These are phyloP conservation scores for Aethina tumida DNA, from an alignment of 1,140 invertebrate species.

Conservation along the genomic window DNA sequence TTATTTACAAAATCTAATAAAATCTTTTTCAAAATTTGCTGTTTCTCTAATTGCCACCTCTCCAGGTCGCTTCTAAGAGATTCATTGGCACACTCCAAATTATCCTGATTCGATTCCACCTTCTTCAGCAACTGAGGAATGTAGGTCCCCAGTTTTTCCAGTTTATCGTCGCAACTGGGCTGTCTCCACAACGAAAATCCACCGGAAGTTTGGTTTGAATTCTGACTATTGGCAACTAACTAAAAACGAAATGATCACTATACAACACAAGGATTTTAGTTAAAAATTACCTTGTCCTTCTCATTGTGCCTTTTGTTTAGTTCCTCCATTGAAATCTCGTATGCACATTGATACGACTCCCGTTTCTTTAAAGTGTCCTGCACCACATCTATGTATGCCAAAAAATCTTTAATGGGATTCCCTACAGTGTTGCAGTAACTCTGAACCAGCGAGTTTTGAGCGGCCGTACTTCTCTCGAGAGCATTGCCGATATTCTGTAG, in stretches of 20 bases:
- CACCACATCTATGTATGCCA: constrained; percentile 57
- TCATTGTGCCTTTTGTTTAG: constrained; percentile 51
- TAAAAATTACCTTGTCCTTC: constrained; percentile 49
- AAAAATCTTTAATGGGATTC: constrained; percentile 56
- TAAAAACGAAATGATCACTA: constrained; percentile 6
- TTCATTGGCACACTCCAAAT: constrained; percentile 60
- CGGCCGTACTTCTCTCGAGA: constrained; percentile 39
- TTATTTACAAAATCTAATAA: constrained; percentile 54
- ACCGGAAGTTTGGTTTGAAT: constrained; percentile 11
- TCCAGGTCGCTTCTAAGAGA: constrained; percentile 60
- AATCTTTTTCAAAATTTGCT: constrained; percentile 54
- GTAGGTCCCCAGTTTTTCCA: constrained; percentile 40
- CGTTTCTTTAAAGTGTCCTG: constrained; percentile 56
- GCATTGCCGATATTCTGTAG: constrained; percentile 40
- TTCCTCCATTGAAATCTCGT: constrained; percentile 56
- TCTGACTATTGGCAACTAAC: constrained; percentile 17
- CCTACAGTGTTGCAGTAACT: constrained; percentile 32
- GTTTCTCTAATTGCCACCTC: constrained; percentile 61
- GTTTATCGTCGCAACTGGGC: constrained; percentile 45
- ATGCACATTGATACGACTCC: constrained; percentile 59
- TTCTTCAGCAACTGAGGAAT: constrained; percentile 47
- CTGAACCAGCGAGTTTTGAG: constrained; percentile 43
- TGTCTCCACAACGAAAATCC: constrained; percentile 45
- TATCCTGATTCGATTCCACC: constrained; percentile 51
- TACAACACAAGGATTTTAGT: constrained; percentile 1